These are phyloP conservation scores for Bacillus rossius DNA, from an alignment of 1,140 invertebrate genomes.

Conservation along the genomic window DNA sequence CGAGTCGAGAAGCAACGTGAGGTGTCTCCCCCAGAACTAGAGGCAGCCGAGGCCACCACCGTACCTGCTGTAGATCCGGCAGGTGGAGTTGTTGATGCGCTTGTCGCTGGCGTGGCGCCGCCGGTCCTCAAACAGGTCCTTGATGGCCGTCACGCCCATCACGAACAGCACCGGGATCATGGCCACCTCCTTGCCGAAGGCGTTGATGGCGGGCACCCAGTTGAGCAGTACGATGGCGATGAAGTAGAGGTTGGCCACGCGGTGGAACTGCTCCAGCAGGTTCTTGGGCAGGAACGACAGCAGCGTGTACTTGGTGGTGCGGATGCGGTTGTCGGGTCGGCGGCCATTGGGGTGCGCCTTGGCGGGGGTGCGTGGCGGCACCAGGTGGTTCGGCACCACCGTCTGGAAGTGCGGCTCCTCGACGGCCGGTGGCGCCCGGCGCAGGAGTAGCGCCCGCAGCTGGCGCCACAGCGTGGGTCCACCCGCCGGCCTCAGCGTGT, in stretches of 20 bases:
- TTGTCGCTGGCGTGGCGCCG: constrained; percentile 84
- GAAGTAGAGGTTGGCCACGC: constrained; percentile 97
- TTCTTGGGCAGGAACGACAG: constrained; percentile 95
- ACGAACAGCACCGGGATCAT: constrained; percentile 95
- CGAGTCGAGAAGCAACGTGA: too few relatives aligned
- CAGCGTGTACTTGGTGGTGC: constrained; percentile 94
- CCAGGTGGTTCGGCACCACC: constrained; percentile 76
- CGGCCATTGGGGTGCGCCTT: constrained; percentile 79
- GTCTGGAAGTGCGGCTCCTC: constrained; percentile 64
- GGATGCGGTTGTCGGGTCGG: constrained; percentile 72
- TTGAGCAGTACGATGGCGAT: constrained; percentile 94
- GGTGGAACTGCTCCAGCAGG: constrained; percentile 95
- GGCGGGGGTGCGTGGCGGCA: constrained; percentile 67
- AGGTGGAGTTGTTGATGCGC: constrained; percentile 89
- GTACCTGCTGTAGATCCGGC: constrained; percentile 83
- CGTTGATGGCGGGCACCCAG: constrained; percentile 90
- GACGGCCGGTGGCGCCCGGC: constrained; percentile 34
- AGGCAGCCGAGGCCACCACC: too few relatives aligned
- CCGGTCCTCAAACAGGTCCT: constrained; percentile 95
- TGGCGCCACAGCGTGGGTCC: constrained; percentile 62
- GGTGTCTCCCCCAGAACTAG: too few relatives aligned
- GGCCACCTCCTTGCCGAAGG: constrained; percentile 94
- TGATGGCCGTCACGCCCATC: constrained; percentile 91
- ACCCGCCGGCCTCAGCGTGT: constrained; percentile 70
- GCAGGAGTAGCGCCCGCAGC: constrained; percentile 52